phyloP scores from a whole-genome alignment of 2,888 invertebrate genomes.

The Agonum fuliginosum region DNA sequence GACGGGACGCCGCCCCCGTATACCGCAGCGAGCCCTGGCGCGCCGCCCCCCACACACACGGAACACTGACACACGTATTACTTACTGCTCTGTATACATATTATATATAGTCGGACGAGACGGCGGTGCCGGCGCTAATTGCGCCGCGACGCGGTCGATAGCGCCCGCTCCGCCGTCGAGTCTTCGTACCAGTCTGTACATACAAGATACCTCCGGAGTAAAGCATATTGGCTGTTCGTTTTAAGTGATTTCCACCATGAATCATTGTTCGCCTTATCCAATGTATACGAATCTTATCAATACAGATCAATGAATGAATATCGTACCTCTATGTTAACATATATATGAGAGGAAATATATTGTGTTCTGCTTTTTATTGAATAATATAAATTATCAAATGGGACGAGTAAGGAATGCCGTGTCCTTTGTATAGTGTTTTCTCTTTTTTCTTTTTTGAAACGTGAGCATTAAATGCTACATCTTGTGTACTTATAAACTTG shows the following conservation, averaged over 20 bases:
- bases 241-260: constrained; percentile 74
- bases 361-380: constrained; percentile 74
- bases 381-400: constrained; percentile 69
- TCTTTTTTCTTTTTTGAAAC: constrained; percentile 70
- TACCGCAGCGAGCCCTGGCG: constrained; percentile 42
- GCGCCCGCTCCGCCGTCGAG: constrained; percentile 22
- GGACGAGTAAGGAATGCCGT: constrained; percentile 74
- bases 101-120: constrained; percentile 41
- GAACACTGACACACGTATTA: constrained; percentile 45
- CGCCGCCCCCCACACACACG: constrained; percentile 20
- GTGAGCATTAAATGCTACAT: constrained; percentile 75
- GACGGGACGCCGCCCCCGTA: constrained; percentile 42
- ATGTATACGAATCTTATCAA: constrained; percentile 79
- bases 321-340: constrained; percentile 72
- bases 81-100: constrained; percentile 49
- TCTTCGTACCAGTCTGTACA: constrained; percentile 58
- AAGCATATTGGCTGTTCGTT: constrained; percentile 74
- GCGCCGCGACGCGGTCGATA: constrained; percentile 21
- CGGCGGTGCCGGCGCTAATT: constrained; percentile 40
- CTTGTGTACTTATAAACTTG: constrained; percentile 73
- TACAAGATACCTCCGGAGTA: constrained; percentile 70
- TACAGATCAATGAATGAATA: constrained; percentile 69
- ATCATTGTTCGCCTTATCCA: constrained; percentile 80
- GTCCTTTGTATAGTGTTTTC: constrained; percentile 74
- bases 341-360: constrained; percentile 73